These are phyloP conservation scores for Eumerus sabulonum DNA, from an alignment of 2,888 invertebrate genomes.

Conservation along the genomic window DNA sequence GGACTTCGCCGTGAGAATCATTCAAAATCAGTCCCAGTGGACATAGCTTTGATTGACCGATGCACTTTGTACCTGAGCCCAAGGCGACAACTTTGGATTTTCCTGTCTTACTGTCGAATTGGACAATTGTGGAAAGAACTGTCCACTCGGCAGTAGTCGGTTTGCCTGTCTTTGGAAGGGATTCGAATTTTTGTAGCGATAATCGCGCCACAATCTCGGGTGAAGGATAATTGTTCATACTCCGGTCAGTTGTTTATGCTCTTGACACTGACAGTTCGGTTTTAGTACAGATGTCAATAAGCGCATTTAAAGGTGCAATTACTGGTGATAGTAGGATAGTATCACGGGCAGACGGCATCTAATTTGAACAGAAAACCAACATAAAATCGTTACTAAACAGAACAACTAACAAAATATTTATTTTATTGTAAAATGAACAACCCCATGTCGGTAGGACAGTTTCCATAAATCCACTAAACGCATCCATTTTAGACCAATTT, in stretches of 20 bases:
- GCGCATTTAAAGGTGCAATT: slow-evolving; percentile 14
- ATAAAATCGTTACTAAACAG: no score
- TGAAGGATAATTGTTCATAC: slow-evolving; percentile 48
- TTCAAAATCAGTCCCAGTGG: slow-evolving; percentile 86
- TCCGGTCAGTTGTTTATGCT: background rate
- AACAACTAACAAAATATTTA: no score
- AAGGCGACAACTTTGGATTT: slow-evolving; percentile 85
- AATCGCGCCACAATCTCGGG: slow-evolving; percentile 80
- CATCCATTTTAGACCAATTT: background rate
- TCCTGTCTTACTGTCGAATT: slow-evolving; percentile 77
- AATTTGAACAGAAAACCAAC: no score
- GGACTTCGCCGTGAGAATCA: slow-evolving; percentile 95
- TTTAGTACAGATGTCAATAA: background rate
- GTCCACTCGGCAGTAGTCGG: slow-evolving; percentile 90
- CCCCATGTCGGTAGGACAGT: no score
- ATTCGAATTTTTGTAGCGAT: slow-evolving; percentile 82
- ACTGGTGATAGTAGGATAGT: no score
- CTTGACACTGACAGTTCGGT: background rate
- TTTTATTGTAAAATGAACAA: no score
- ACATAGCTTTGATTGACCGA: slow-evolving; percentile 86
- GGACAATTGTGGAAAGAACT: slow-evolving; percentile 86
- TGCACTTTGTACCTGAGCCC: slow-evolving; percentile 95
- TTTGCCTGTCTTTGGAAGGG: slow-evolving; percentile 89
- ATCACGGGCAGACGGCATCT: no score
- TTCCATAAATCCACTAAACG: slow-evolving; percentile 1